Base-by-base conservation (phyloP, 2,113 vertebrate genomes). In the Gymnocephalus cernua region DNA sequence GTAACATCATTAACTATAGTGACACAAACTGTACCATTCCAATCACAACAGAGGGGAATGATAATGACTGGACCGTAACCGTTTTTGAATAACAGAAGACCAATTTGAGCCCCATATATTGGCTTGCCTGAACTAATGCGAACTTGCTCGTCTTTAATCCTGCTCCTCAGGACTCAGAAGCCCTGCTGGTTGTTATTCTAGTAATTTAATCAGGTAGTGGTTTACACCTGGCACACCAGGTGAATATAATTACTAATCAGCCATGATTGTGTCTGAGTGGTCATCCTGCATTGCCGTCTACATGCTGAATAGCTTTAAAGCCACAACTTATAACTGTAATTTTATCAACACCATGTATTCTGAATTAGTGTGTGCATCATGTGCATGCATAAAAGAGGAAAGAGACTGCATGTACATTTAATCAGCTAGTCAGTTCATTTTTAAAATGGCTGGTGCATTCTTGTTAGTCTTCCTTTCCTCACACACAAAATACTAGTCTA, bases 161-260 rank as follows among this genome's bases (percentile, higher is more conserved):
- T 77, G 68, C 75, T 74, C 14, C 63, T 64, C 23, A 27, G 50
- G 45, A 62, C 45, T 70, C 32, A 19, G 32, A 48, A 41, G 53
- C 50, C 12, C 15, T 27, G 78, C 47, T 68, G 78, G 65, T 57
- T 80, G 84, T 71, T 44, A 71, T 77, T 85, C 35, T 6, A 50
- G n/a, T 27, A 67, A 65, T 64, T 50, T 48, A 75, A 80, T 79
- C 57, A 35, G 35, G 32, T 21, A 35, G 23, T 76, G 57, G 83
- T 84, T 70, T 72, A 77, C 50, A 82, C 70, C 57, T 69, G 57
- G 63, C 58, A 71, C 51, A 50, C 48, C 51, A 51, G 54, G 18
- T 80, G 73, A 78, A 86, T 76, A 29, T 61, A 74, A 82, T 84
- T 78, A 41, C 38, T 41, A 11, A 41, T 41, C 10, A 76, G 16